These are phyloP conservation scores for Aleiodes testaceus DNA, from an alignment of 2,888 invertebrate species.

Conservation along the genomic window DNA sequence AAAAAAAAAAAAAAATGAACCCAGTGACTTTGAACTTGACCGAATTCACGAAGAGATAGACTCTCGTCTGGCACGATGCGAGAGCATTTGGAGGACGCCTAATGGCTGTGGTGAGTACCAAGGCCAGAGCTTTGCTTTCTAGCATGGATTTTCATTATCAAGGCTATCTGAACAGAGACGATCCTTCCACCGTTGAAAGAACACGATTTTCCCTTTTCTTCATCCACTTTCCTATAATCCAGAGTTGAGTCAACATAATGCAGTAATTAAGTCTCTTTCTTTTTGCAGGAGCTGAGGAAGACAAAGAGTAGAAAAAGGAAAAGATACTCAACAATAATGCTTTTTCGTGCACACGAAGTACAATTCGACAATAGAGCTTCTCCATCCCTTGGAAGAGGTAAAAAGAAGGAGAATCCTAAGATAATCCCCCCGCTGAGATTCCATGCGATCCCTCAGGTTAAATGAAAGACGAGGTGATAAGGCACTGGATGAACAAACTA, in stretches of 20 bases:
- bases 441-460: slow-evolving; percentile 1
- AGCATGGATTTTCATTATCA: slow-evolving; percentile 52
- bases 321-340: slow-evolving; percentile 21
- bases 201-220: not conserved
- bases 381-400: not conserved
- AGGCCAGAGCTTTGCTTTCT: slow-evolving; percentile 49
- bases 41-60: slow-evolving; percentile 44
- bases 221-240: slow-evolving; percentile 1
- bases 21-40: slow-evolving; percentile 51
- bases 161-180: slow-evolving; percentile 35
- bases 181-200: not conserved
- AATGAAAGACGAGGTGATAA: slow-evolving; percentile 25
- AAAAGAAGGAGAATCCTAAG: slow-evolving; percentile 5
- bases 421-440: slow-evolving; percentile 18
- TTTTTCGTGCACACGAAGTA: slow-evolving; percentile 1
- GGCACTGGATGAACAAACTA: slow-evolving; percentile 7
- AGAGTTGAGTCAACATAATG: slow-evolving; percentile 4
- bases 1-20: not conserved
- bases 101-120: slow-evolving; percentile 32
- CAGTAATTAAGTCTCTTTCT: slow-evolving; percentile 9
- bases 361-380: slow-evolving; percentile 24
- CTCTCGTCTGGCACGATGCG: slow-evolving; percentile 22
- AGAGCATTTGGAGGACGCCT: slow-evolving; percentile 42
- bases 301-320: not conserved
- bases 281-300: not conserved